These are phyloP conservation scores for Metacarcinus magister DNA, from an alignment of 2,888 invertebrate genomes.

Conservation along the genomic window DNA sequence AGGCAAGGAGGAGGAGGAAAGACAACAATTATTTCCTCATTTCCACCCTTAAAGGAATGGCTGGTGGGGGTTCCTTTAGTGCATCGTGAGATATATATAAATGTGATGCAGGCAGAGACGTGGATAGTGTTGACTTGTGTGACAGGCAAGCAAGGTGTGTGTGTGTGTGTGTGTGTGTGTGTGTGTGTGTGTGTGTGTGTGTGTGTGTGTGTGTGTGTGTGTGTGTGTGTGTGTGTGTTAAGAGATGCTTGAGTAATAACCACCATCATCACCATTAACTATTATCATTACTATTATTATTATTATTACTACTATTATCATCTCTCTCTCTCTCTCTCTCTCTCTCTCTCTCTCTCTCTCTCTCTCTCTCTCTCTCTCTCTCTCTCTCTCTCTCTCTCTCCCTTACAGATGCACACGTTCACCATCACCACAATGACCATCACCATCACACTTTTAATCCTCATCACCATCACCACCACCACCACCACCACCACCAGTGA, in stretches of 20 bases:
- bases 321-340: slow-evolving; percentile 16
- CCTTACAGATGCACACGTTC: not conserved
- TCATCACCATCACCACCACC: slow-evolving; percentile 5
- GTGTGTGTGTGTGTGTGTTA: not conserved
- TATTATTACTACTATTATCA: not conserved
- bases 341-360: slow-evolving; percentile 52
- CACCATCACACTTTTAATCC: not conserved
- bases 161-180: not conserved
- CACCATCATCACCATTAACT: too few relatives aligned
- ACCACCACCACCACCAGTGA: slow-evolving; percentile 45
- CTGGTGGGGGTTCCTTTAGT: not conserved
- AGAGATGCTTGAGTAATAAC: not conserved
- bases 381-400: not conserved
- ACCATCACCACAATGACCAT: slow-evolving; percentile 50
- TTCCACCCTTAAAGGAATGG: not conserved
- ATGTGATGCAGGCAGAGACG: not conserved
- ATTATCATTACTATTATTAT: too few relatives aligned
- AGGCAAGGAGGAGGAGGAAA: not conserved
- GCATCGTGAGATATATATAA: not conserved
- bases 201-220: not conserved
- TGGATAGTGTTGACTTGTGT: not conserved
- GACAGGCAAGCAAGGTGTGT: not conserved
- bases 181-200: not conserved
- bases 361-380: slow-evolving; percentile 45
- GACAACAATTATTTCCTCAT: too few relatives aligned